These are phyloP conservation scores for Deroptyus accipitrinus DNA, from an alignment of 2,113 vertebrate species.

Conservation along the genomic window DNA sequence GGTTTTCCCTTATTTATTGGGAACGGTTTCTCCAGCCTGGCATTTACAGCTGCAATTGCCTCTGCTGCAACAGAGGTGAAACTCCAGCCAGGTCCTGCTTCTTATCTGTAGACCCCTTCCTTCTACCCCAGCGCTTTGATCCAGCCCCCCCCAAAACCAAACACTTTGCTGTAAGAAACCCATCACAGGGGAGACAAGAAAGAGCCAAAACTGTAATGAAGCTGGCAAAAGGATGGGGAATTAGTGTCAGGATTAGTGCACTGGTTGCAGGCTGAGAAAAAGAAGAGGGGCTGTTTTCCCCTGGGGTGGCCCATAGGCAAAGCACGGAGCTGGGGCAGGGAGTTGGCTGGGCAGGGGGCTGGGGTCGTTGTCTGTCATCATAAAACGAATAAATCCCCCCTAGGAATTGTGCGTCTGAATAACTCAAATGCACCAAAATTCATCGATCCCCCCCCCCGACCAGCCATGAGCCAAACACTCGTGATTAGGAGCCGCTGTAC, in stretches of 20 bases:
- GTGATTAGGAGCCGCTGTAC: background rate
- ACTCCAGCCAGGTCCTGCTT: background rate
- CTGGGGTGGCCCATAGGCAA: background rate
- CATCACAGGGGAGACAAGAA: background rate
- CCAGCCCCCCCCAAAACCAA: background rate
- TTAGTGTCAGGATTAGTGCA: rapidly evolving
- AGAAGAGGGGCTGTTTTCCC: background rate
- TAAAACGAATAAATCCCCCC: background rate
- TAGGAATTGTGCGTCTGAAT: background rate
- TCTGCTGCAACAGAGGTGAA: background rate
- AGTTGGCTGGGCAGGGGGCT: background rate
- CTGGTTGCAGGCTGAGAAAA: background rate
- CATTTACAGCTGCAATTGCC: background rate
- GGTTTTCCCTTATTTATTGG: background rate
- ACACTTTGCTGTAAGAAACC: background rate
- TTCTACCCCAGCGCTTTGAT: background rate
- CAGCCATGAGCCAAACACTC: background rate
- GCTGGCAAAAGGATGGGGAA: background rate
- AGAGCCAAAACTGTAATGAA: background rate
- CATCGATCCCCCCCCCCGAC: rapidly evolving
- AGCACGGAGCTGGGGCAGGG: background rate
- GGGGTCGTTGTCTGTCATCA: background rate
- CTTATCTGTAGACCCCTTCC: background rate
- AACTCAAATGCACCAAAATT: background rate
- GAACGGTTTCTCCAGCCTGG: background rate